phyloP scores from a whole-genome alignment of 2,797 vertebrate species.

The Enteromius radiatus region DNA sequence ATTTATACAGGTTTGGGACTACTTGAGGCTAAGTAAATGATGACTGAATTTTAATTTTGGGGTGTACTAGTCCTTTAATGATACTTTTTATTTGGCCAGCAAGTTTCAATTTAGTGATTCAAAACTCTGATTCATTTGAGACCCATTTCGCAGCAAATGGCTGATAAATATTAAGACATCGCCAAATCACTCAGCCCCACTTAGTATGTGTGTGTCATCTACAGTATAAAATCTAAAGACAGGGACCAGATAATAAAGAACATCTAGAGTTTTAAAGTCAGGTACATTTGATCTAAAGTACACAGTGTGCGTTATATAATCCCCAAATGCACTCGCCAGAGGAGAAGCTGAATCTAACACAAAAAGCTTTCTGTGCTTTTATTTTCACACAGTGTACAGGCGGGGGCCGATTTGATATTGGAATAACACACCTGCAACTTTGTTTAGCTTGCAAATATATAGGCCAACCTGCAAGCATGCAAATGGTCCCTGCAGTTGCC shows the following conservation, averaged over 20 bases:
- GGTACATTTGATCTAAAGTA: slow-evolving; percentile 16
- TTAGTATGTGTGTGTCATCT: neutral
- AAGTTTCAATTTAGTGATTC: neutral
- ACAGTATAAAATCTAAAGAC: neutral
- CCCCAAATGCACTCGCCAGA: slow-evolving; percentile 3
- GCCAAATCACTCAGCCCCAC: neutral
- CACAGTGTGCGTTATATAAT: slow-evolving; percentile 21
- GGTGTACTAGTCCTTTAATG: neutral
- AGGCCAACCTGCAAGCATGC: slow-evolving; percentile 31
- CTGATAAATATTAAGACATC: neutral
- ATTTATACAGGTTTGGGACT: no score
- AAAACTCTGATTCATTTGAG: neutral
- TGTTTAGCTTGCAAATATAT: slow-evolving; percentile 59
- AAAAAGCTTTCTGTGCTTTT: slow-evolving; percentile 40
- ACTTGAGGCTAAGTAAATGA: no score
- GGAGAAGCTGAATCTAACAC: slow-evolving; percentile 23
- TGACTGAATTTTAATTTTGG: no score
- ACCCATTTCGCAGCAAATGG: neutral
- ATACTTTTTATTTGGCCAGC: neutral
- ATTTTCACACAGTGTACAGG: slow-evolving; percentile 51
- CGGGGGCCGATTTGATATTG: slow-evolving; percentile 28
- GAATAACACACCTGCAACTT: slow-evolving; percentile 56
- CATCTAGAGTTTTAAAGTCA: neutral
- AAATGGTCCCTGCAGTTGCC: slow-evolving; percentile 42
- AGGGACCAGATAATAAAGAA: neutral